Conservation (phyloP, 2,113 vertebrate species). For the Microcebus tavaratra region DNA sequence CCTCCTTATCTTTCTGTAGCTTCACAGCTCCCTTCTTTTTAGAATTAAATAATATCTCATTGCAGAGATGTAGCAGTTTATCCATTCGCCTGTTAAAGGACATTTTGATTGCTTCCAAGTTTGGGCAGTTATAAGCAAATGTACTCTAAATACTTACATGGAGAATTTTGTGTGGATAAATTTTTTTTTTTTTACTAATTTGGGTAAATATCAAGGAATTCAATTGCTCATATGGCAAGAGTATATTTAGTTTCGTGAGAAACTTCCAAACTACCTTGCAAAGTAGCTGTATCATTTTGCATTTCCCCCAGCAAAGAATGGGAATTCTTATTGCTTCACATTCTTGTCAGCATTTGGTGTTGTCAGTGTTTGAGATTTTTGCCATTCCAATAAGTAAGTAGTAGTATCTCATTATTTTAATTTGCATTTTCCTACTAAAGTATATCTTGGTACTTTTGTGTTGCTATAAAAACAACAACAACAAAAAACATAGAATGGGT, state of each 20-base stretch:
- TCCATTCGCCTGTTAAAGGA: background rate
- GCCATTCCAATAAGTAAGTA: background rate
- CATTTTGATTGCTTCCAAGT: background rate
- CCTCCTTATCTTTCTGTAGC: background rate
- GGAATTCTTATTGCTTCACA: background rate
- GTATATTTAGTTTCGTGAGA: background rate
- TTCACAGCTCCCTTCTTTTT: background rate
- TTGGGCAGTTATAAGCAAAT: background rate
- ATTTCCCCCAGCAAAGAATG: background rate
- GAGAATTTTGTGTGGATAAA: background rate
- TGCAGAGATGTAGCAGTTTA: background rate
- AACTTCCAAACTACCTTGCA: background rate
- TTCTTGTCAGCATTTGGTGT: background rate
- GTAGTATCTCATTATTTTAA: background rate
- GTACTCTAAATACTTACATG: background rate
- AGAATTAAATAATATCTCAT: background rate
- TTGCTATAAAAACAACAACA: background rate
- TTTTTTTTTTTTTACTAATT: background rate
- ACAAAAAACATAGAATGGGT: background rate
- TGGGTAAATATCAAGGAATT: background rate
- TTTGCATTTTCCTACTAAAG: background rate
- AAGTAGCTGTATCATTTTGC: background rate
- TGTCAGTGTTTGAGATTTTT: background rate
- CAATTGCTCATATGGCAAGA: background rate
- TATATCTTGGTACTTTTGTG: background rate